phyloP scores from a whole-genome alignment of 2,113 vertebrate species.

The Sisor rabdophorus region DNA sequence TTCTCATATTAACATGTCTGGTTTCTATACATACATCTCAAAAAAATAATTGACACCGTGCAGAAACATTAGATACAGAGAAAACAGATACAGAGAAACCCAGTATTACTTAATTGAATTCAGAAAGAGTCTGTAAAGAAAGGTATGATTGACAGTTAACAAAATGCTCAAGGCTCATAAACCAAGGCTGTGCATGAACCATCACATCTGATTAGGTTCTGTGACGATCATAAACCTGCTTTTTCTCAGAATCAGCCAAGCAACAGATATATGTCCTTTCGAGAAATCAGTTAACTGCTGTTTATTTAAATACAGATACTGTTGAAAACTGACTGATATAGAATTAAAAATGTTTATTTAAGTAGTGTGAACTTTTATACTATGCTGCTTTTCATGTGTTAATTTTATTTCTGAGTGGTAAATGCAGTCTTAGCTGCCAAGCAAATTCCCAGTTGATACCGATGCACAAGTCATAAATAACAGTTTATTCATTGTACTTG shows the following conservation, averaged over 20 bases:
- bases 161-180: conserved; percentile 21
- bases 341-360: neutral
- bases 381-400: neutral
- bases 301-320: neutral
- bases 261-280: neutral
- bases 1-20: neutral
- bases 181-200: conserved; percentile 13
- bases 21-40: neutral
- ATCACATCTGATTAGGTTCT: conserved; percentile 38
- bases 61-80: neutral
- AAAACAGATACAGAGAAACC: neutral
- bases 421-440: neutral
- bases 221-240: conserved; percentile 17
- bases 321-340: neutral
- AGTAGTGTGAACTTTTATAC: neutral
- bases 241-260: neutral
- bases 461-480: neutral
- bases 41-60: neutral
- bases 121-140: neutral
- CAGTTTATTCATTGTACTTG: neutral
- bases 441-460: neutral
- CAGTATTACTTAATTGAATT: neutral
- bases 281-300: neutral
- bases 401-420: neutral
- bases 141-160: conserved; percentile 28